These are phyloP conservation scores for Laspeyria flexula DNA, from an alignment of 2,888 invertebrate genomes.

Conservation along the genomic window DNA sequence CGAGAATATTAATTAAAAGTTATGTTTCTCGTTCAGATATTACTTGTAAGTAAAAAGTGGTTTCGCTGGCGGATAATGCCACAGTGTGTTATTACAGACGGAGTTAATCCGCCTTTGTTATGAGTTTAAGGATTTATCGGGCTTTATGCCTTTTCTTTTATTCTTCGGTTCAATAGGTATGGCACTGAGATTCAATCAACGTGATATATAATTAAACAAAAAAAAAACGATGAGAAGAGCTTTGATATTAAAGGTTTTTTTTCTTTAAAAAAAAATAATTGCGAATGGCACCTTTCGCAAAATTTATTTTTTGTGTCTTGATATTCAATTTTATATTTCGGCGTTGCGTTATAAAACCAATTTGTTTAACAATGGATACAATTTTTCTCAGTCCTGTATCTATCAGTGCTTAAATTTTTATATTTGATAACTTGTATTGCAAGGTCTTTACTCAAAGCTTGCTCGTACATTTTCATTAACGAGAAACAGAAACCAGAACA, in stretches of 20 bases:
- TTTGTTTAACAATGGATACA: no score
- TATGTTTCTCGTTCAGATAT: conserved; percentile 50
- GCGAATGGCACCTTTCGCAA: no score
- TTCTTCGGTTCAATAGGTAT: conserved; percentile 50
- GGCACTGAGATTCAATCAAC: conserved; percentile 50
- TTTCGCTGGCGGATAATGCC: conserved; percentile 54
- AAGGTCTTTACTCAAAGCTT: no score
- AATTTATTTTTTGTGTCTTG: no score
- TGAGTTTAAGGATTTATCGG: conserved; percentile 67
- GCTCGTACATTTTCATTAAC: neutral
- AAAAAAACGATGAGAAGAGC: conserved; percentile 3
- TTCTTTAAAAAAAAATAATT: no score
- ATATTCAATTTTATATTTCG: no score
- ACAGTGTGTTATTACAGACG: conserved; percentile 69
- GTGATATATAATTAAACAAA: conserved; percentile 33
- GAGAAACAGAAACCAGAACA: neutral
- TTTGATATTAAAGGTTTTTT: neutral
- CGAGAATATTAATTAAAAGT: conserved; percentile 55
- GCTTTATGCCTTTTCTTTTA: conserved; percentile 59
- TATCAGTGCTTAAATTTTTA: no score
- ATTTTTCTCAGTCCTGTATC: no score
- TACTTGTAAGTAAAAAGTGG: conserved; percentile 57
- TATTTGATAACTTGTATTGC: no score
- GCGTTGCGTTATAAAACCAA: no score
- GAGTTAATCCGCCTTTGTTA: conserved; percentile 74